Evolutionary conservation across 2,888 invertebrate species (phyloP).

Genomic region (Acleris literana): DNA sequence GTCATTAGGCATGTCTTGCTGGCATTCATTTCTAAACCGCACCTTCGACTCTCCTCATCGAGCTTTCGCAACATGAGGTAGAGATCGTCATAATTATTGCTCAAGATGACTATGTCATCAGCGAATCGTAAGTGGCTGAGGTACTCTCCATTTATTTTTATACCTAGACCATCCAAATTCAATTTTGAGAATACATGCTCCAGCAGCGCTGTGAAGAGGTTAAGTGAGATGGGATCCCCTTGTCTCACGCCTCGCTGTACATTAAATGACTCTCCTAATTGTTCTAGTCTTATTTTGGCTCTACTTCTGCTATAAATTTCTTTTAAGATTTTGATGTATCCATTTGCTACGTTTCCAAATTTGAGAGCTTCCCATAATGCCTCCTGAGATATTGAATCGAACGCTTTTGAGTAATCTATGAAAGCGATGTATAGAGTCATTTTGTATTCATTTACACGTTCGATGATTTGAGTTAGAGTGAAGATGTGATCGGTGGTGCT

Average conservation of each 20-base stretch:
- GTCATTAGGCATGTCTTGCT: constrained; percentile 17
- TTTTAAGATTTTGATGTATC: constrained; percentile 5
- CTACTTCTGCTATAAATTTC: constrained; percentile 1
- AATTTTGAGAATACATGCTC: constrained; percentile 3
- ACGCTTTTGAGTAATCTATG: constrained; percentile 12
- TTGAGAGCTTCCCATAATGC: background rate
- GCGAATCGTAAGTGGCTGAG: constrained; percentile 7
- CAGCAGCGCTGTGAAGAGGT: constrained; percentile 6
- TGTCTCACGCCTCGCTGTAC: constrained; percentile 11
- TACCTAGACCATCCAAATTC: constrained; percentile 3
- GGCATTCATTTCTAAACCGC: constrained; percentile 12
- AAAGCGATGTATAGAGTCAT: constrained; percentile 7
- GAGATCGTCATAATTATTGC: constrained; percentile 5
- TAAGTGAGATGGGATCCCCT: constrained; percentile 14
- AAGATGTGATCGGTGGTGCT: constrained; percentile 8
- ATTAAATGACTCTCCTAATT: background rate
- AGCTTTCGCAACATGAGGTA: constrained; percentile 12
- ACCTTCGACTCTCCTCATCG: constrained; percentile 4
- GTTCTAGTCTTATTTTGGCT: constrained; percentile 3
- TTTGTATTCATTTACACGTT: constrained; percentile 1
- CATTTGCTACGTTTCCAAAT: background rate
- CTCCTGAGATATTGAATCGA: constrained; percentile 12
- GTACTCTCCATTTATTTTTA: constrained; percentile 12
- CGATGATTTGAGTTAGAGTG: constrained; percentile 5
- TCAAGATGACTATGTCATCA: constrained; percentile 14